Evolutionary conservation across 2,888 invertebrate species (phyloP).

Genomic region (Opisthograptis luteolata): DNA sequence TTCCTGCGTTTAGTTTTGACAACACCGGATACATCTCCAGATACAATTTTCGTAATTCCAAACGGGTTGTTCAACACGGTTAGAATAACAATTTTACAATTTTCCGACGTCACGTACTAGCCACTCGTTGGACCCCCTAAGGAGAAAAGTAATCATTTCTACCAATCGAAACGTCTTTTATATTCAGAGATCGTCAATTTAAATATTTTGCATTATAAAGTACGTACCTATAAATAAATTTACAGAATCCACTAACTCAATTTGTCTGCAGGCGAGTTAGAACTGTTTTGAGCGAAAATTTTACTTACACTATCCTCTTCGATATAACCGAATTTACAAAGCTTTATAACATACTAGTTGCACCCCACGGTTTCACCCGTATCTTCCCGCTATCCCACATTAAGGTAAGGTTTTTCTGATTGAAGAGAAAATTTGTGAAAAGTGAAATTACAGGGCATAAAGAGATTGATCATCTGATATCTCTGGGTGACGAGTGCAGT

Average conservation of each 20-base stretch:
- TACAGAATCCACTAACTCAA: constrained; percentile 38
- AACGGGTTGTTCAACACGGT: constrained; percentile 71
- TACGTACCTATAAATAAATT: constrained; percentile 42
- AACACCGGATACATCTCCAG: constrained; percentile 64
- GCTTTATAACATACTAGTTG: too few relatives aligned
- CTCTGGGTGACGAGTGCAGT: too few relatives aligned
- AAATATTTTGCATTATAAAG: constrained; percentile 63
- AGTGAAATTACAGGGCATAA: too few relatives aligned
- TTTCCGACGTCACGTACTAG: constrained; percentile 73
- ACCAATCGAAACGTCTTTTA: constrained; percentile 73
- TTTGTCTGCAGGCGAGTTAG: constrained; percentile 13
- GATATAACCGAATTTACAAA: too few relatives aligned
- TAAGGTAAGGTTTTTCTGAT: too few relatives aligned
- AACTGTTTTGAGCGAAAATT: constrained; percentile 7
- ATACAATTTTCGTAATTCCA: constrained; percentile 79
- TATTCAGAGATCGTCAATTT: constrained; percentile 72
- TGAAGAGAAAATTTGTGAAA: too few relatives aligned
- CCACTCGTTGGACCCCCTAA: constrained; percentile 70
- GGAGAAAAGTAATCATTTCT: constrained; percentile 78
- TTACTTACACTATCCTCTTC: neutral
- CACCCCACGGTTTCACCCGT: too few relatives aligned
- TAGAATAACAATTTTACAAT: constrained; percentile 82
- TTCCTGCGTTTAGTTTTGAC: constrained; percentile 50
- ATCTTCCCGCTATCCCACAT: too few relatives aligned
- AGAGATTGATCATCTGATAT: too few relatives aligned